These are phyloP conservation scores for Bovichtus diacanthus DNA, from an alignment of 2,797 vertebrate genomes.

Conservation along the genomic window DNA sequence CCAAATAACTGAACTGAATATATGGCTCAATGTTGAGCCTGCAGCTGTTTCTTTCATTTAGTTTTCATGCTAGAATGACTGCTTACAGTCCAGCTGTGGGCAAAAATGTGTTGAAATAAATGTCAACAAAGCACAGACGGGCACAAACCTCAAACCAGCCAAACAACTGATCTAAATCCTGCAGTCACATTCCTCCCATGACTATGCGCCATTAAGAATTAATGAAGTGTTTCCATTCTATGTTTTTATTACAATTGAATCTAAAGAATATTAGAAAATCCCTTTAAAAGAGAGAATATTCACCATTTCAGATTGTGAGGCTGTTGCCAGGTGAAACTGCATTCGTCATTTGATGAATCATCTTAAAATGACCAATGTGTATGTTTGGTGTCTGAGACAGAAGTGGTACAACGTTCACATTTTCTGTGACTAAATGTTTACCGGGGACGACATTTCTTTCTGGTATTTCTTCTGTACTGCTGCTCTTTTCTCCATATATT, in stretches of 20 bases:
- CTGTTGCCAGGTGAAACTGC: background rate
- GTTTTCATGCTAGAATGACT: constrained; percentile 36
- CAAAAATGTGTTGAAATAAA: constrained; percentile 25
- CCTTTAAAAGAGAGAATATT: background rate
- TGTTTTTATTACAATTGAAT: background rate
- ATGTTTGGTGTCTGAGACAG: background rate
- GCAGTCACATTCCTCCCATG: background rate
- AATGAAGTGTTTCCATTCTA: background rate
- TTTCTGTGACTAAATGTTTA: background rate
- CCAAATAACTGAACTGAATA: constrained; percentile 3
- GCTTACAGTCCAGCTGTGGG: constrained; percentile 31
- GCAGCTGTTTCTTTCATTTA: constrained; percentile 41
- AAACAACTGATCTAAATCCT: constrained; percentile 18
- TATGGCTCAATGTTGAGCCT: constrained; percentile 25
- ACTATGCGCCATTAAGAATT: background rate
- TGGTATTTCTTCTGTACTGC: background rate
- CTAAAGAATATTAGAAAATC: background rate
- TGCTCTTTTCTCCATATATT: background rate
- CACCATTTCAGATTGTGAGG: background rate
- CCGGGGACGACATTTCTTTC: background rate
- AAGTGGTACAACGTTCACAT: background rate
- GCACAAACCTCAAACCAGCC: constrained; percentile 6
- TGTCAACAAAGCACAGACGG: constrained; percentile 19
- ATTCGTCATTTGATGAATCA: background rate
- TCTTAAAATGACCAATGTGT: background rate